Conservation (phyloP, 2,113 vertebrate genomes). For the Pelusios castaneus region DNA sequence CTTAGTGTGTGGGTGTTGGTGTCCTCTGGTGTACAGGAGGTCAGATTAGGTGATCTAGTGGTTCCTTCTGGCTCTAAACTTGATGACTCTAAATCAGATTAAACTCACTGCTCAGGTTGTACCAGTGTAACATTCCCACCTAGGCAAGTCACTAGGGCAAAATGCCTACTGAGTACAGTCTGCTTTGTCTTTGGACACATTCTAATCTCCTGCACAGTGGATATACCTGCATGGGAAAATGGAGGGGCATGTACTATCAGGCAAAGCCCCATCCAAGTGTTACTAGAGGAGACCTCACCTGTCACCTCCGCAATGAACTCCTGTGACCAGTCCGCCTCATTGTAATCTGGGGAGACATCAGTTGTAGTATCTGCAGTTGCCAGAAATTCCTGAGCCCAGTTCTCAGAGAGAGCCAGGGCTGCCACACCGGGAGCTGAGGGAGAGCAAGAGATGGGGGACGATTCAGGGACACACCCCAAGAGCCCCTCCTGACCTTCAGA, state of each 20-base stretch:
- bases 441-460: neutral
- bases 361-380: slow-evolving; percentile 81
- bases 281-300: slow-evolving; percentile 75
- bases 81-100: neutral
- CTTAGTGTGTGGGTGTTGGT: neutral
- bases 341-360: slow-evolving; percentile 84
- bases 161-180: neutral
- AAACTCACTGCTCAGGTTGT: neutral
- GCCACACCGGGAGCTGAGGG: slow-evolving; percentile 92
- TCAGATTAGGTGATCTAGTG: neutral
- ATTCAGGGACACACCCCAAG: neutral
- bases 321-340: slow-evolving; percentile 94
- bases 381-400: slow-evolving; percentile 95
- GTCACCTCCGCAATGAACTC: slow-evolving; percentile 97
- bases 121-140: neutral
- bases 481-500: neutral
- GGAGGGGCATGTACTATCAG: neutral
- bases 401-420: slow-evolving; percentile 93
- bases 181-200: neutral
- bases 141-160: neutral
- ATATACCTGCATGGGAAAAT: neutral
- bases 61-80: neutral
- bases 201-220: neutral
- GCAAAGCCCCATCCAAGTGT: neutral
- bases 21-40: neutral